phyloP scores from a whole-genome alignment of 2,113 vertebrate genomes.

The Cyphomyrus plagiostoma region DNA sequence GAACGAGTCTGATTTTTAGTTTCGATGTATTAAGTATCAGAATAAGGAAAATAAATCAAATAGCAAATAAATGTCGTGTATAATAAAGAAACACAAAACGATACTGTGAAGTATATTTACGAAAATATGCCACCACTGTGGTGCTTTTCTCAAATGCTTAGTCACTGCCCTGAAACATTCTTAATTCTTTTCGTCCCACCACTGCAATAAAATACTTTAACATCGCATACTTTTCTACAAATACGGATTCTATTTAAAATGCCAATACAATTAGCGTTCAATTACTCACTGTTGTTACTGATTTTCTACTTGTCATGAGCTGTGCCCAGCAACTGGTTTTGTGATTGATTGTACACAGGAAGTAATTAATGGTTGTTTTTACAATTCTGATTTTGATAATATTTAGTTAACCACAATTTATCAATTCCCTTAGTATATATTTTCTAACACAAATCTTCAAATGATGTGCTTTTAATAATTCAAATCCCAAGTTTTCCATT shows the following conservation, averaged over 20 bases:
- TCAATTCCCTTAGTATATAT: not conserved
- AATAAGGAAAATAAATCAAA: not conserved
- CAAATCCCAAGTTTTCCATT: not conserved
- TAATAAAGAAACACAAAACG: not conserved
- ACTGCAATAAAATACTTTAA: not conserved
- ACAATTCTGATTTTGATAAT: not conserved
- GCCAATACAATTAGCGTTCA: constrained; percentile 52
- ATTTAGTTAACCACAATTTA: not conserved
- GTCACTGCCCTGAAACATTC: not conserved
- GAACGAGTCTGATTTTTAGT: constrained; percentile 38
- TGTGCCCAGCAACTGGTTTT: constrained; percentile 40
- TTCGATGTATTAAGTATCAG: constrained; percentile 36
- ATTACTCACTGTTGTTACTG: constrained; percentile 52
- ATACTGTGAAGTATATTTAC: not conserved
- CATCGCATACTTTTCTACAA: not conserved
- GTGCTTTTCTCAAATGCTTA: not conserved
- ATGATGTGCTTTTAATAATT: not conserved
- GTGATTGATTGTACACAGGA: constrained; percentile 16
- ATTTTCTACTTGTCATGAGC: constrained; percentile 40
- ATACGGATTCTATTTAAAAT: constrained; percentile 30
- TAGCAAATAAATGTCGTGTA: not conserved
- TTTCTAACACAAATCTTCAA: not conserved
- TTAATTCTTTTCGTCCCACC: not conserved
- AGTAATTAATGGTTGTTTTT: not conserved
- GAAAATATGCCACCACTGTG: not conserved